A percentile compares a stretch with the other conserved stretches of the same genome.
These are phyloP conservation scores for Onthophagus sagittarius DNA, from an alignment of 2,888 invertebrate species.

Conservation along the genomic window DNA sequence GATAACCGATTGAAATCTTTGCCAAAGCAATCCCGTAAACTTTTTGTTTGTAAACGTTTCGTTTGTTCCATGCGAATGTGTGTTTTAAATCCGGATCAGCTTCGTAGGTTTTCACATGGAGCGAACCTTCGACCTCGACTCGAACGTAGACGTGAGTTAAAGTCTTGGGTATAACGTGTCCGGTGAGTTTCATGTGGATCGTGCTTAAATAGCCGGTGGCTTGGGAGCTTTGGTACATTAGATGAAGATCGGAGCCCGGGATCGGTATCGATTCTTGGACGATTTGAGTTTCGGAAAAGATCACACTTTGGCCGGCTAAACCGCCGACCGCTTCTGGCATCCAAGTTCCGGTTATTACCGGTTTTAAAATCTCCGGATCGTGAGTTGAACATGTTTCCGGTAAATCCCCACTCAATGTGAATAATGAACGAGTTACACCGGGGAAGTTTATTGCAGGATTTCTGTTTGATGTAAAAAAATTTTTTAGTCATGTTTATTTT, in stretches of 20 bases:
- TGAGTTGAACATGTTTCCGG: constrained; percentile 76
- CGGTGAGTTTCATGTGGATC: constrained; percentile 85
- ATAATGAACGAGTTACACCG: constrained; percentile 54
- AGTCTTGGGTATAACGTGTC: constrained; percentile 71
- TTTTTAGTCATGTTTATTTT: neutral
- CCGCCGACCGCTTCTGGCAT: constrained; percentile 86
- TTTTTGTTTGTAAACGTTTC: constrained; percentile 96
- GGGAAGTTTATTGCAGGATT: constrained; percentile 53
- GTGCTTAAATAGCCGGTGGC: constrained; percentile 92
- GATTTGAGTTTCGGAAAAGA: constrained; percentile 92
- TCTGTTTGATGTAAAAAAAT: constrained; percentile 37
- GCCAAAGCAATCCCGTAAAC: constrained; percentile 86
- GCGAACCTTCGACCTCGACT: constrained; percentile 88
- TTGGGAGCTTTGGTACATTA: constrained; percentile 94
- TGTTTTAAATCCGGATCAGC: constrained; percentile 94
- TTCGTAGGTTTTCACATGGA: constrained; percentile 90
- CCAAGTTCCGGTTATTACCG: constrained; percentile 86
- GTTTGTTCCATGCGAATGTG: constrained; percentile 96
- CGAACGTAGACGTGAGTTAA: constrained; percentile 87
- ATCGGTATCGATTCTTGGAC: constrained; percentile 94
- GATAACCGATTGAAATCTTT: constrained; percentile 88
- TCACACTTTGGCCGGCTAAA: constrained; percentile 73
- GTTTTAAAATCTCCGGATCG: constrained; percentile 79
- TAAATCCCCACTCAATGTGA: constrained; percentile 50
- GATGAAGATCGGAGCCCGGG: constrained; percentile 87